Evolutionary conservation across 2,113 vertebrate species (phyloP).

Genomic region (Trichechus manatus): DNA sequence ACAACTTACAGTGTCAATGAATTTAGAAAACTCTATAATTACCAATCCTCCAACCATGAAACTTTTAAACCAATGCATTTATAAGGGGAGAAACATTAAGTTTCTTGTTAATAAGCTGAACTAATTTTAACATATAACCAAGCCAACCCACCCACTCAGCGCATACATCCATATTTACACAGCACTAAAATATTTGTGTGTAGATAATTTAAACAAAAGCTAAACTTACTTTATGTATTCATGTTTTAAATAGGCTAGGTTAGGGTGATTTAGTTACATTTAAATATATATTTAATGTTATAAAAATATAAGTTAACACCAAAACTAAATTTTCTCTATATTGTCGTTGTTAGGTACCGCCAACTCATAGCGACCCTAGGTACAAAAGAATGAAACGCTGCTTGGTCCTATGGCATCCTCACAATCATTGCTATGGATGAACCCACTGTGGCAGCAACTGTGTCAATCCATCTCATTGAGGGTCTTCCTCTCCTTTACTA

Average conservation of each 20-base stretch:
- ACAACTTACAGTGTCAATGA: background rate
- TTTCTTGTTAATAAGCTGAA: constrained; percentile 25
- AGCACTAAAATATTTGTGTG: background rate
- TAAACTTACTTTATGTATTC: background rate
- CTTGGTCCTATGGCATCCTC: no score
- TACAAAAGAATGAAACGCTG: no score
- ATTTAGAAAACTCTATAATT: background rate
- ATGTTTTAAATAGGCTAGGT: background rate
- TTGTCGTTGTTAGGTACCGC: no score
- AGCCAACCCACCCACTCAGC: no score
- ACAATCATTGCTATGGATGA: no score
- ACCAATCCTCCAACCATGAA: background rate
- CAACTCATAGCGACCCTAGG: no score
- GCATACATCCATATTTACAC: background rate
- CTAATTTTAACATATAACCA: background rate
- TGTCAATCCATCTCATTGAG: no score
- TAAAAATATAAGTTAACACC: background rate
- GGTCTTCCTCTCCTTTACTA: no score
- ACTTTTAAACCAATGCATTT: constrained; percentile 23
- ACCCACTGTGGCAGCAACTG: no score
- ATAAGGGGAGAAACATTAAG: background rate
- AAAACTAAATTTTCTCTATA: background rate
- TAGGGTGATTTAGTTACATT: background rate
- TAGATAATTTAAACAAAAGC: constrained; percentile 12
- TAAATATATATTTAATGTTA: constrained; percentile 8